phyloP scores from a whole-genome alignment of 2,113 vertebrate genomes.

The Cyanistes caeruleus region DNA sequence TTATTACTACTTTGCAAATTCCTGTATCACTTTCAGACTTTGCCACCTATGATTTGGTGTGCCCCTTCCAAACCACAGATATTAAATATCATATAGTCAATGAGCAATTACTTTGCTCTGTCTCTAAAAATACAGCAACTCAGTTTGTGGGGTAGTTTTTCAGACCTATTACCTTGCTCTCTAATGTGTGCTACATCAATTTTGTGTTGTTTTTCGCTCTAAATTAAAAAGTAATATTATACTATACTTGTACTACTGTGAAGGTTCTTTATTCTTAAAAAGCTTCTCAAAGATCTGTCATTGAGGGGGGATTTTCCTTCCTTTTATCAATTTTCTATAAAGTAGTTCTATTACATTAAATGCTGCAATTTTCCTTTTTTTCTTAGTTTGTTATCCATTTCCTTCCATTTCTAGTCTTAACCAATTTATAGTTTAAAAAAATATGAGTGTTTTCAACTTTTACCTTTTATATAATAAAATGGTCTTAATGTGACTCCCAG shows the following conservation, averaged over 20 bases:
- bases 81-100: not conserved
- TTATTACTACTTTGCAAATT: not conserved
- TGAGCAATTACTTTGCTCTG: not conserved
- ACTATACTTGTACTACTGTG: not conserved
- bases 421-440: not conserved
- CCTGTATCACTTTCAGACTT: not conserved
- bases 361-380: not conserved
- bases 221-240: not conserved
- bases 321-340: not conserved
- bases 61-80: not conserved
- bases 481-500: not conserved
- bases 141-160: not conserved
- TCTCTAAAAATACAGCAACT: not conserved
- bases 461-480: not conserved
- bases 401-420: not conserved
- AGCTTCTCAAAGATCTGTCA: not conserved
- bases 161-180: not conserved
- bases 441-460: not conserved
- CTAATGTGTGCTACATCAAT: not conserved
- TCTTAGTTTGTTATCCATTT: not conserved
- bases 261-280: not conserved
- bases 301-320: not conserved
- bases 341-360: not conserved
- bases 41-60: not conserved
- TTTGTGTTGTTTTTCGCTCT: not conserved